Base-by-base conservation (phyloP, 2,888 invertebrate species). In the Cephus pygmeus region DNA sequence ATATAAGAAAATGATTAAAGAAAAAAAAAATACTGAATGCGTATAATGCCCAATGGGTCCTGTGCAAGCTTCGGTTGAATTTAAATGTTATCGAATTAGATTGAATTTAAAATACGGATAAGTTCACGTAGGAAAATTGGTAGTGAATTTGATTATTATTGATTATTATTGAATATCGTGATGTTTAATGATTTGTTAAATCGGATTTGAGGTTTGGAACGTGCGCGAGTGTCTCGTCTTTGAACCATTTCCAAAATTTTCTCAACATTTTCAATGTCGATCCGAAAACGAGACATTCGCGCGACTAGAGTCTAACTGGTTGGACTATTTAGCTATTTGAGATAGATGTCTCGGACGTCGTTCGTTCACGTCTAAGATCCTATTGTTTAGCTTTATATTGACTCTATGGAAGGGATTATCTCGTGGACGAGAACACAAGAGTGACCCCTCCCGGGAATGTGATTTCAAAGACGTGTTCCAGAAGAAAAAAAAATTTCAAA, bases 31-130 rank as follows among this genome's bases (percentile, higher is more conserved):
- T 75, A 81, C 79, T 80, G 79, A 81, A 83, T 83, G 80, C 82
- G 83, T 84, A 34, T 74, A 86, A 87, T 56, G 23, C 87, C 83
- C 85, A 87, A 88, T 87, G 89, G 89, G 89, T 89, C 87, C 86
- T 89, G 89, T 88, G 89, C 89, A 89, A 89, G 87, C 85, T 85
- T 89, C 86, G 87, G 83, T 88, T 88, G 86, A 87, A 88, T 88
- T 88, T 85, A 79, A 83, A 83, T 86, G 88, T 89, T 86, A 85
- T 88, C 84, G 84, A 86, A 80, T 88, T 89, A 86, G 86, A 87
- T 87, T 83, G 84, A 89, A 88, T 88, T 88, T 85, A 84, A 87
- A 84, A 80, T 85, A 83, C 81, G 77, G 79, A 81, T 86, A 83
- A 80, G 83, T 85, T 83, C 81, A 77, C 80, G 71, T 76, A 77